A percentile compares a stretch with the other conserved stretches of the same genome.
phyloP scores from a whole-genome alignment of 2,888 invertebrate genomes.

The Dynastes grantii region DNA sequence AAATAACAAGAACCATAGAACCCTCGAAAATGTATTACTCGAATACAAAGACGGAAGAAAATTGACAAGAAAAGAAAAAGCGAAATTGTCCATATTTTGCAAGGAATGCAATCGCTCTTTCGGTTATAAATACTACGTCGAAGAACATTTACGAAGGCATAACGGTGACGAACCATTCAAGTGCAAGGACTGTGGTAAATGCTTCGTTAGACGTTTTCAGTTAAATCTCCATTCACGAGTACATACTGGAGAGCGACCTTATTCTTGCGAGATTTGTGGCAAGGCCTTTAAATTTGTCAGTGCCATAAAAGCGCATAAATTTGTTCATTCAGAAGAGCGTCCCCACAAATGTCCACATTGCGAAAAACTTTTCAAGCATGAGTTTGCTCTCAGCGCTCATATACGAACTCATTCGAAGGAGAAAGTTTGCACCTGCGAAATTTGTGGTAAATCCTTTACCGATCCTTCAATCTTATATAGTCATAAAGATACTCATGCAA shows the following conservation, averaged over 20 bases:
- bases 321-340: conserved; percentile 11
- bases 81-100: not conserved
- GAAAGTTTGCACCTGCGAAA: conserved; percentile 7
- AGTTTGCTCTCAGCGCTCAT: not conserved
- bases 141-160: not conserved
- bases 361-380: conserved; percentile 2
- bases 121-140: not conserved
- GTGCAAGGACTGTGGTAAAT: not conserved
- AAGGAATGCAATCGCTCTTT: conserved; percentile 8
- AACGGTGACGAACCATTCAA: not conserved
- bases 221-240: not conserved
- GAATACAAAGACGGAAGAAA: not conserved
- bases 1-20: too few species aligned
- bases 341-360: not conserved
- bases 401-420: not conserved
- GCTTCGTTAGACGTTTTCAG: conserved; percentile 7
- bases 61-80: not conserved
- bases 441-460: conserved; percentile 1
- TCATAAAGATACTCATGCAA: not conserved
- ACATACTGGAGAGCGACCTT: conserved; percentile 19
- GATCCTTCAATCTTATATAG: not conserved
- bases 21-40: too few species aligned
- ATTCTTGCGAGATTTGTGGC: conserved; percentile 22
- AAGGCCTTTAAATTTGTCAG: conserved; percentile 7
- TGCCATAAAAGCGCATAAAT: not conserved